Evolutionary conservation across 2,113 vertebrate genomes (phyloP), one percentile per base, ranked within the genome.

Genomic region (Sphaerodactylus townsendi): DNA sequence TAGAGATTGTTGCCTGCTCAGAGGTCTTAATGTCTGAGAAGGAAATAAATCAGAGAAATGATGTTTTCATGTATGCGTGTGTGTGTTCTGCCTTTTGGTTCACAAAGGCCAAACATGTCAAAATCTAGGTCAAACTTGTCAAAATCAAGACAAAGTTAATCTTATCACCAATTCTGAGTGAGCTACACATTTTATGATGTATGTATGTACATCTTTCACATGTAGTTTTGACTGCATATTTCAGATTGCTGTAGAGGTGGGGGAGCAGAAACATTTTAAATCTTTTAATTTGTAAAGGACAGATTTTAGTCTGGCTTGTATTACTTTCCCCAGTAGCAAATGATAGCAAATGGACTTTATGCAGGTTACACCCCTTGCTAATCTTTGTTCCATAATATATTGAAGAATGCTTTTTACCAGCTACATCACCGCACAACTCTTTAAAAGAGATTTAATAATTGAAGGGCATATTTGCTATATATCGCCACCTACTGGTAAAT

Each of bases 401-500:
- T 86, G 0, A 0, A 25, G 79, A 28, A 19, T 62, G 17, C 33
- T 35, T 56, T 85, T 14, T 17, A 56, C 21, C 65, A 30, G 4
- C 23, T 25, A 46, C 48, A 77, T 48, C 3, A 46, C 81, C 83
- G 23, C 30, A 70, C 75, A 82, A 83, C 84, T 44, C 37, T 81
- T 85, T 82, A 70, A 39, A 56, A 56, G 28, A 68, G 3, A 19
- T 39, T 39, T 81, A 85, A 56, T 85, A 79, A 84, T 7, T 44
- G 17, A 75, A 85, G 35, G 50, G 14, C 72, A 79, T n/a, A 44
- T 48, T 81, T 75, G 88, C 77, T 28, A 74, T 65, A 44, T 86
- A 84, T 73, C 86, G 89, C 80, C 87, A 83, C 39, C 87, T 88
- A 71, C 85, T 83, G 86, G 82, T 81, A 85, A 78, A 1, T 0